Percentiles rank a stretch among this genome's conserved stretches.
Conservation (phyloP, 2,888 invertebrate species). For the Mesoligia furuncula region DNA sequence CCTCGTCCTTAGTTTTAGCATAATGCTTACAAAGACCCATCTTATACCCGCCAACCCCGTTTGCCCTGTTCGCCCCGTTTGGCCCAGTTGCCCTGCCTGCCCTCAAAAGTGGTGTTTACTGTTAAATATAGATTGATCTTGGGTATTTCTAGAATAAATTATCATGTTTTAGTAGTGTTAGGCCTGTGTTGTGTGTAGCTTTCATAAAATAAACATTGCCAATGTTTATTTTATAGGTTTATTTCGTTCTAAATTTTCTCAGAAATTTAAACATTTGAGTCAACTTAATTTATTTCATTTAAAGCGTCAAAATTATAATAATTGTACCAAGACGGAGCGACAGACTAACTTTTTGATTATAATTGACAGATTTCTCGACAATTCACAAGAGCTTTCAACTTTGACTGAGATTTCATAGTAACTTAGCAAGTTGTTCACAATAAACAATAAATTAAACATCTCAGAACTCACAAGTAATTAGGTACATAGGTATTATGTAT, state of each 20-base stretch:
- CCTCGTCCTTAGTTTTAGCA: constrained; percentile 63
- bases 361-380: constrained; percentile 46
- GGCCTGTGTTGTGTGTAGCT: neutral
- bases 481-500: neutral
- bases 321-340: constrained; percentile 16
- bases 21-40: constrained; percentile 66
- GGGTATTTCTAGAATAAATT: constrained; percentile 58
- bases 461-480: constrained; percentile 18
- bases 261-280: constrained; percentile 9
- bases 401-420: constrained; percentile 31
- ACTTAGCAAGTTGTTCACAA: constrained; percentile 29
- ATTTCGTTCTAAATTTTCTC: neutral
- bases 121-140: constrained; percentile 56
- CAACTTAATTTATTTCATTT: constrained; percentile 4
- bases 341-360: constrained; percentile 39
- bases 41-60: constrained; percentile 36
- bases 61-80: constrained; percentile 15
- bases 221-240: neutral
- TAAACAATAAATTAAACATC: constrained; percentile 37
- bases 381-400: constrained; percentile 34
- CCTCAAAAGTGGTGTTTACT: constrained; percentile 57
- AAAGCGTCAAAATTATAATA: constrained; percentile 26
- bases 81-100: constrained; percentile 22
- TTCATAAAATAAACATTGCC: constrained; percentile 7
- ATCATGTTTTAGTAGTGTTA: constrained; percentile 27